Evolutionary conservation across 2,888 invertebrate genomes (phyloP), one percentile per base, ranked within the genome.

Genomic region (Polyploca ridens): DNA sequence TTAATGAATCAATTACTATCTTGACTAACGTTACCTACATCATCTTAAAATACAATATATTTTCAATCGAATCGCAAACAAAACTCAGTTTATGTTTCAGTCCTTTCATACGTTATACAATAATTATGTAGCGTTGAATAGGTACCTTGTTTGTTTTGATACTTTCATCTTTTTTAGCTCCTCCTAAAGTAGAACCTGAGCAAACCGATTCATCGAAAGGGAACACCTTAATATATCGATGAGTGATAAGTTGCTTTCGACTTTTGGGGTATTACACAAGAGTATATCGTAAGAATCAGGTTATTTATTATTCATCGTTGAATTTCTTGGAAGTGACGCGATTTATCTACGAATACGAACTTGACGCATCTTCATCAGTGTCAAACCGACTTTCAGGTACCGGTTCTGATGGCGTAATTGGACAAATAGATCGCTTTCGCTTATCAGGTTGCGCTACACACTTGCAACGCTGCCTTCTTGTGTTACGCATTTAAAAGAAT

Each of bases 381-480:
- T 27, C 58, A 46, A 65, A 68, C 69, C 69, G 72, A 71, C 70
- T 70, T 68, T 71, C 70, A 64, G 68, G 67, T 73, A 74, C 75
- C 77, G 74, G 77, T 75, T 67, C 61, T 46, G 35, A 64, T 79
- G 77, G 77, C 78, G 75, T 77, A 76, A 79, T 66, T n/a, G 14
- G 62, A 46, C 16, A 33, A n/a, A 49, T 33, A 14, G 33, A 27
- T 27, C 33, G 14, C 62, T 14, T 14, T 44, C 27, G 33, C 59
- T 46, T 41, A 46, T 46, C 44, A 49, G 14, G 62, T 41, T 27
- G 19, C 33, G 7, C 59, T 35, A 59, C 33, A 59, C 33, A 33
- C 33, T 35, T 33, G n/a, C 35, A 19, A 54, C 57, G 41, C 33
- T n/a, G 8, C 60, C 61, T 66, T 69, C 63, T 69, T 38, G 49